phyloP scores from a whole-genome alignment of 2,113 vertebrate genomes.

The Pterophyllum scalare region DNA sequence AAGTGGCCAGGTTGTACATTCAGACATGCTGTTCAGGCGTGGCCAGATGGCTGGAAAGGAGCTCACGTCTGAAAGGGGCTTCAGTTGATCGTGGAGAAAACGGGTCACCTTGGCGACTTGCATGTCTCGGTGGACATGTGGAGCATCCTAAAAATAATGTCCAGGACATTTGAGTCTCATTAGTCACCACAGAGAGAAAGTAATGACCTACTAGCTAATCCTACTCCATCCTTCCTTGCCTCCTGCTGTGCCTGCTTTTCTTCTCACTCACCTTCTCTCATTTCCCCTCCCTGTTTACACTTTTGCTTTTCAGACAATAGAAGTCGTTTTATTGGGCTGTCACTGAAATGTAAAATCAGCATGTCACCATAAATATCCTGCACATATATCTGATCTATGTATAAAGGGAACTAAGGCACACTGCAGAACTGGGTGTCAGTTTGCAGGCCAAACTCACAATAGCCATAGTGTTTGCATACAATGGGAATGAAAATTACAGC shows the following conservation, averaged over 20 bases:
- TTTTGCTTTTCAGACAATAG: not conserved
- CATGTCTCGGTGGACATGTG: conserved; percentile 67
- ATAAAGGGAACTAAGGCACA: not conserved
- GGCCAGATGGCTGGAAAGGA: not conserved
- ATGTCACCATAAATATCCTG: not conserved
- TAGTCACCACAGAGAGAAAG: conserved; percentile 70
- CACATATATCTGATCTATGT: not conserved
- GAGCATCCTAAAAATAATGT: conserved; percentile 81
- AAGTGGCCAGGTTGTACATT: not conserved
- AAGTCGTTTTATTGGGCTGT: conserved; percentile 3
- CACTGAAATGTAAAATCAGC: not conserved
- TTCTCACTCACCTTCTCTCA: not conserved
- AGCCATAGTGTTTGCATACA: conserved; percentile 41
- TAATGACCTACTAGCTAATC: conserved; percentile 62
- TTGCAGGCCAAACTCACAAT: not conserved
- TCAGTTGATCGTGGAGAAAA: conserved; percentile 70
- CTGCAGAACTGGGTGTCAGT: not conserved
- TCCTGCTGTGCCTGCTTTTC: not conserved
- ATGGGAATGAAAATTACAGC: conserved; percentile 3
- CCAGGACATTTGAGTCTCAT: conserved; percentile 70
- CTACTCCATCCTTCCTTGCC: conserved; percentile 16
- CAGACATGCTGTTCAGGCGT: not conserved
- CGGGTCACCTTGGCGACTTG: conserved; percentile 77
- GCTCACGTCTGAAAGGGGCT: not conserved
- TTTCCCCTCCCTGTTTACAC: not conserved